phyloP scores from a whole-genome alignment of 2,797 vertebrate genomes.

The Gallinago stenura region DNA sequence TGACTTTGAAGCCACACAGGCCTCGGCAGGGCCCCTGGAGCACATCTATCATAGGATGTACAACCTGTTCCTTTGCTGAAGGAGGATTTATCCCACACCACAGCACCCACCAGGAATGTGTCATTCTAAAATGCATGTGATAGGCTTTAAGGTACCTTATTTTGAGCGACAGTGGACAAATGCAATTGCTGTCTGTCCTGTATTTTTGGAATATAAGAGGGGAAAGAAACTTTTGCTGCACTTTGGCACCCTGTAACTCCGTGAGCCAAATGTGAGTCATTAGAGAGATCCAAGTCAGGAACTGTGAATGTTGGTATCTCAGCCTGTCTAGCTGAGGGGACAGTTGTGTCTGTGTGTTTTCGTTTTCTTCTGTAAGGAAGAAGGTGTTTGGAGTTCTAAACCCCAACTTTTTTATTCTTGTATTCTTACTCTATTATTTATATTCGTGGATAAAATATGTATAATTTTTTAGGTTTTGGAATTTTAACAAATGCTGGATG shows the following conservation, averaged over 20 bases:
- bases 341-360: background rate
- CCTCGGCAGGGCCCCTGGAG: background rate
- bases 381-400: background rate
- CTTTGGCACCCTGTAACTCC: background rate
- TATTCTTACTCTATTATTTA: background rate
- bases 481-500: background rate
- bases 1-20: background rate
- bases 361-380: background rate
- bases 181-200: background rate
- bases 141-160: background rate
- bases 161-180: background rate
- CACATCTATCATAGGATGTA: background rate
- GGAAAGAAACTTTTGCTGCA: background rate
- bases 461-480: background rate
- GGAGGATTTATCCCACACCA: background rate
- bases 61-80: background rate
- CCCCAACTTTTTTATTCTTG: background rate
- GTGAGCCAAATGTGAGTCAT: background rate
- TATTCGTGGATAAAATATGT: background rate
- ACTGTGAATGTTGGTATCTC: background rate
- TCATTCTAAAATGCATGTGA: background rate
- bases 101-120: background rate
- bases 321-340: background rate
- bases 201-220: background rate
- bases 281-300: background rate